phyloP scores from a whole-genome alignment of 2,113 vertebrate genomes.

The Mirza zaza region DNA sequence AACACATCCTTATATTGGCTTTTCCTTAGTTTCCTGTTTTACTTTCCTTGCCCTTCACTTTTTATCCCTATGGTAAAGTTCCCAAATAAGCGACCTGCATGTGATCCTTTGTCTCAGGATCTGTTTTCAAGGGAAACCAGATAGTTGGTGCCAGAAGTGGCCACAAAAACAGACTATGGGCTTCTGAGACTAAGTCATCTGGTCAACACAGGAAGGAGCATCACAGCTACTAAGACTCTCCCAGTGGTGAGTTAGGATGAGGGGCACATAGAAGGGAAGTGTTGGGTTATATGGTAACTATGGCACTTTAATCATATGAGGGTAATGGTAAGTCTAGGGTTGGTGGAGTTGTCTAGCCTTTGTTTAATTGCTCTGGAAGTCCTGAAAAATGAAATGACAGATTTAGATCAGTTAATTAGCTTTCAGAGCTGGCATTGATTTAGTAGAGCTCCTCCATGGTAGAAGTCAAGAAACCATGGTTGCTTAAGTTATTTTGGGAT shows the following conservation, averaged over 20 bases:
- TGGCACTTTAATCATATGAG: neutral
- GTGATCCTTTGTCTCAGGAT: neutral
- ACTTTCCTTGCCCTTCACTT: neutral
- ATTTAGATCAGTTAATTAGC: neutral
- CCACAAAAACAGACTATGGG: neutral
- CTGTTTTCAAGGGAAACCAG: neutral
- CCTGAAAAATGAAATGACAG: neutral
- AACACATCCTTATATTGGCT: neutral
- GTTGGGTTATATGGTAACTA: neutral
- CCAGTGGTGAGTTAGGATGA: neutral
- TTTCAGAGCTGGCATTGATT: too few relatives aligned
- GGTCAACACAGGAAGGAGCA: neutral
- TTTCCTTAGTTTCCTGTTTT: neutral
- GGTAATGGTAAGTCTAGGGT: neutral
- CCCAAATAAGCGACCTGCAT: neutral
- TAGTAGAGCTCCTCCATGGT: neutral
- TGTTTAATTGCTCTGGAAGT: neutral
- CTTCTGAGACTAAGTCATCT: neutral
- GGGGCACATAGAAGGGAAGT: neutral
- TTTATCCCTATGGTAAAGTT: neutral
- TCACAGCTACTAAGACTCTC: neutral
- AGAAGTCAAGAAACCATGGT: neutral
- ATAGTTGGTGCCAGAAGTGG: neutral
- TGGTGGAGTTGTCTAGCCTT: neutral
- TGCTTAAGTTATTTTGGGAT: neutral